Evolutionary conservation across 2,888 invertebrate genomes (phyloP).

Genomic region (Lordiphosa fenestrarum): DNA sequence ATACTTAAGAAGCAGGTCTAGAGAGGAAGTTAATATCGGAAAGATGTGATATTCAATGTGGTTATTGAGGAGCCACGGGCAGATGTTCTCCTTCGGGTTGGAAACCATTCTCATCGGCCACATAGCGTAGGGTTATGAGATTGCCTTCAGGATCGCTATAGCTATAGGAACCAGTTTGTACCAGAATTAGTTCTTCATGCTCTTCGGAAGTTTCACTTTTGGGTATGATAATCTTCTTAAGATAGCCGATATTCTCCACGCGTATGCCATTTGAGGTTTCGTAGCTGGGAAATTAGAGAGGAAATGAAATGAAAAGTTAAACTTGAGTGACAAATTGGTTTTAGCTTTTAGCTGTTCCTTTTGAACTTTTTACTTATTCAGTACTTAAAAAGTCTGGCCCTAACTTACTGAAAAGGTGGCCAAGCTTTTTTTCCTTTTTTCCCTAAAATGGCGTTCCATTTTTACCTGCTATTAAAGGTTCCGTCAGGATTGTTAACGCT

Average conservation of each 20-base stretch:
- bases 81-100: slow-evolving; percentile 85
- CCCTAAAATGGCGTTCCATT: not conserved
- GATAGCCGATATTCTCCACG: slow-evolving; percentile 86
- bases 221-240: slow-evolving; percentile 83
- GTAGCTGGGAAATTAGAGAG: slow-evolving; percentile 81
- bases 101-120: slow-evolving; percentile 88
- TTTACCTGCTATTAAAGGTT: slow-evolving; percentile 81
- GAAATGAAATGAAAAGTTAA: not conserved
- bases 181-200: slow-evolving; percentile 83
- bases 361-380: too few species aligned
- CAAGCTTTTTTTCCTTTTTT: too few species aligned
- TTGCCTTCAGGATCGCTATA: slow-evolving; percentile 87
- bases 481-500: slow-evolving; percentile 81
- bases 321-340: too few species aligned
- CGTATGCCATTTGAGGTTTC: slow-evolving; percentile 90
- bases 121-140: slow-evolving; percentile 84
- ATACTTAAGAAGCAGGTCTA: slow-evolving; percentile 50
- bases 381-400: too few species aligned
- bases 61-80: slow-evolving; percentile 81
- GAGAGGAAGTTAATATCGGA: not conserved
- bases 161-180: slow-evolving; percentile 85
- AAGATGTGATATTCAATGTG: slow-evolving; percentile 1
- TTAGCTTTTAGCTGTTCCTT: too few species aligned
- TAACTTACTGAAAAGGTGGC: too few species aligned
- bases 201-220: slow-evolving; percentile 81